phyloP scores from a whole-genome alignment of 2,888 invertebrate species.

The Cantharis rufa region DNA sequence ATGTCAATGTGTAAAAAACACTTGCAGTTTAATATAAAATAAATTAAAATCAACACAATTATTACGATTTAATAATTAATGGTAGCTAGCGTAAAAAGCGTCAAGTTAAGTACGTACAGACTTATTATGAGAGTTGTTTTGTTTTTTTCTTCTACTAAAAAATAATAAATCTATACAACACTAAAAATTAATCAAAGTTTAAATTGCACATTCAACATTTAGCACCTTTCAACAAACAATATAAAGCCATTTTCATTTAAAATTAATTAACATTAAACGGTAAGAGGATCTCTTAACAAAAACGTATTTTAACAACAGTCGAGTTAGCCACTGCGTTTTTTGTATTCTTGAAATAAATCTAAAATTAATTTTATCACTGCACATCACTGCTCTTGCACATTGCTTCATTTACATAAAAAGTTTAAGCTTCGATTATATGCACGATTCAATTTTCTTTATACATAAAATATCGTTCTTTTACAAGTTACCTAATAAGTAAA shows the following conservation, averaged over 20 bases:
- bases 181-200: background rate
- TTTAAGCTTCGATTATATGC: background rate
- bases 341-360: background rate
- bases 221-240: background rate
- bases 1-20: background rate
- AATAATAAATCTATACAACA: background rate
- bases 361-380: background rate
- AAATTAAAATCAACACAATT: background rate
- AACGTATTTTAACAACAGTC: background rate
- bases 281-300: background rate
- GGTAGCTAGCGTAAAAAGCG: background rate
- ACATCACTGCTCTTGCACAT: background rate
- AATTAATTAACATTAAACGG: background rate
- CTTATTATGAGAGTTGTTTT: background rate
- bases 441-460: slow-evolving; percentile 10
- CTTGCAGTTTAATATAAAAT: background rate
- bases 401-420: background rate
- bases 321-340: background rate
- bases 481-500: slow-evolving; percentile 17
- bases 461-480: slow-evolving; percentile 29
- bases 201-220: background rate
- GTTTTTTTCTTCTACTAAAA: background rate
- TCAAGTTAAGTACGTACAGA: background rate
- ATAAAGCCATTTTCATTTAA: background rate
- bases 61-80: background rate